These are phyloP conservation scores for Gadopsis bispinosus DNA, from an alignment of 2,797 vertebrate species.

Conservation along the genomic window DNA sequence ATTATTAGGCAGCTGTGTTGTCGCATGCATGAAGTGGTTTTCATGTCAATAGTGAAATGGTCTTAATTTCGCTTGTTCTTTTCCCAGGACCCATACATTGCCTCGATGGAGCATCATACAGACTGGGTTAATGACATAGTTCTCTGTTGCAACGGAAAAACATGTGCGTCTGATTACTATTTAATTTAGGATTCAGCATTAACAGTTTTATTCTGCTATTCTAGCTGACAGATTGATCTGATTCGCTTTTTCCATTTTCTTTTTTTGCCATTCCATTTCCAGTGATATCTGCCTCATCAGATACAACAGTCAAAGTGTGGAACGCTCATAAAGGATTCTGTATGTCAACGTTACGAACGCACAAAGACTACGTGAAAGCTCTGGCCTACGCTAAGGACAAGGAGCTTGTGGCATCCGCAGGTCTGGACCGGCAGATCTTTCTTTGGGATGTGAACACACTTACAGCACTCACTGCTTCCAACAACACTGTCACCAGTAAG, in stretches of 20 bases:
- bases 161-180: constrained; percentile 85
- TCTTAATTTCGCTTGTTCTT: constrained; percentile 54
- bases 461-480: constrained; percentile 98
- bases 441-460: constrained; percentile 99
- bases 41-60: not conserved
- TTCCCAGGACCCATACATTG: constrained; percentile 98
- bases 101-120: constrained; percentile 99
- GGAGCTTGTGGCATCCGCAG: constrained; percentile 97
- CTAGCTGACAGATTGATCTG: not conserved
- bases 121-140: constrained; percentile 99
- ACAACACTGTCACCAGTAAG: constrained; percentile 99
- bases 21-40: not conserved
- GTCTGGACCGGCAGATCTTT: constrained; percentile 98
- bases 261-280: constrained; percentile 46
- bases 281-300: constrained; percentile 99
- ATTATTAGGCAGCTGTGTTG: not conserved
- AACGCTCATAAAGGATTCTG: constrained; percentile 99
- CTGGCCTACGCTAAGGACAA: constrained; percentile 99
- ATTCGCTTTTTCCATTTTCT: not conserved
- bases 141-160: constrained; percentile 99
- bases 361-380: constrained; percentile 99
- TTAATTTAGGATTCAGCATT: not conserved
- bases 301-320: constrained; percentile 99
- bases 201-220: not conserved
- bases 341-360: constrained; percentile 98